These are phyloP conservation scores for Marcusenius ussheri DNA, from an alignment of 2,113 vertebrate genomes.

Conservation along the genomic window DNA sequence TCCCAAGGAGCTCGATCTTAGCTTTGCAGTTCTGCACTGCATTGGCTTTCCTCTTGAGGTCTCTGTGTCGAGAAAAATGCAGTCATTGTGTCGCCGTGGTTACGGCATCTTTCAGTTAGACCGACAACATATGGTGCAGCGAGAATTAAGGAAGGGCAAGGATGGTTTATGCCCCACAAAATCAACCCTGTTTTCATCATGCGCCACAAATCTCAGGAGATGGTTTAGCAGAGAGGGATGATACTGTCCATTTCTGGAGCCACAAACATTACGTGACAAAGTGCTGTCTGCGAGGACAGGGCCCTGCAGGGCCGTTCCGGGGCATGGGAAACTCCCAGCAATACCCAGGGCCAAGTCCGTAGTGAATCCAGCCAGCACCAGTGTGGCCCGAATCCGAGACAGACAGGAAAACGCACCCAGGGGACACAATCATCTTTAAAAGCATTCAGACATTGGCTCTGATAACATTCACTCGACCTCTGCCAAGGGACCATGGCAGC, in stretches of 20 bases:
- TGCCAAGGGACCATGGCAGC: background rate
- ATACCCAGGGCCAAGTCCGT: background rate
- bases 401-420: background rate
- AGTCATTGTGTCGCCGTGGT: background rate
- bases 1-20: slow-evolving; percentile 78
- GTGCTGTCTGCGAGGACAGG: background rate
- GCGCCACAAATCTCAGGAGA: background rate
- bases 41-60: slow-evolving; percentile 74
- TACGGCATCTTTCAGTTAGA: too few relatives aligned
- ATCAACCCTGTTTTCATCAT: background rate
- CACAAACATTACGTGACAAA: background rate
- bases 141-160: background rate
- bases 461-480: background rate
- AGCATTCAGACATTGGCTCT: background rate
- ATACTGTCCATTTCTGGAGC: background rate
- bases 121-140: background rate
- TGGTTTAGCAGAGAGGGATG: background rate
- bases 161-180: background rate
- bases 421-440: background rate
- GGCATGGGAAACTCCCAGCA: background rate
- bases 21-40: slow-evolving; percentile 66
- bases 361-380: background rate
- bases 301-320: background rate
- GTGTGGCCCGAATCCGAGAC: background rate
- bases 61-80: slow-evolving; percentile 61